These are phyloP conservation scores for Beaufortia kweichowensis DNA, from an alignment of 2,113 vertebrate species.

Conservation along the genomic window DNA sequence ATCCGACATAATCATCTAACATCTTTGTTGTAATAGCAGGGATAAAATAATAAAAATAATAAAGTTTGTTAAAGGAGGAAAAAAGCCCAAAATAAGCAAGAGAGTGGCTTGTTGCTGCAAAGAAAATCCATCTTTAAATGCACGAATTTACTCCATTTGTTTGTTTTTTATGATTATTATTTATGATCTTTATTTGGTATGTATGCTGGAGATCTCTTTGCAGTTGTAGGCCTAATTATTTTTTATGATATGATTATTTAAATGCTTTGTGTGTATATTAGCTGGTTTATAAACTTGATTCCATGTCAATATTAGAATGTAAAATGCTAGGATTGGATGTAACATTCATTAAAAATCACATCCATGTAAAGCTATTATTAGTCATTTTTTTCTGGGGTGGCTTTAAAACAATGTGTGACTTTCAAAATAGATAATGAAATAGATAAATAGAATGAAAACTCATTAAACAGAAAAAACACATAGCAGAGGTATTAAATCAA, in stretches of 20 bases:
- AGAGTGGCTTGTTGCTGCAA: conserved; percentile 67
- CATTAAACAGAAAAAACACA: too few species aligned
- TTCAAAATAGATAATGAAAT: too few species aligned
- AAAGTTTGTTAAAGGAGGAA: not conserved
- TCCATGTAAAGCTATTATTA: conserved; percentile 59
- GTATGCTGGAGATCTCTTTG: conserved; percentile 66
- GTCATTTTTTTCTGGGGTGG: conserved; percentile 14
- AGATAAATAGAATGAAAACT: too few species aligned
- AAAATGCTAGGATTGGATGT: conserved; percentile 73
- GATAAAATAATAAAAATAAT: conserved; percentile 1
- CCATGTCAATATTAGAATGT: conserved; percentile 71
- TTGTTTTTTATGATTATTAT: conserved; percentile 32
- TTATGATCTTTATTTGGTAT: conserved; percentile 59
- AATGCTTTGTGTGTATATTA: conserved; percentile 70
- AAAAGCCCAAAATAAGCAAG: conserved; percentile 49
- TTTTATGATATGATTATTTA: conserved; percentile 68
- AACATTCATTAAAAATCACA: conserved; percentile 75
- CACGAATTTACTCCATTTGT: conserved; percentile 72
- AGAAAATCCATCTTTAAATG: conserved; percentile 60
- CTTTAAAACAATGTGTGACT: not conserved
- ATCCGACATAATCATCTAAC: not conserved
- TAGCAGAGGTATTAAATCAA: too few species aligned
- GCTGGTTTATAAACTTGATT: conserved; percentile 69
- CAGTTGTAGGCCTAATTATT: conserved; percentile 59
- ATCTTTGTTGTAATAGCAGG: conserved; percentile 36